A percentile compares a stretch with the other conserved stretches of the same genome.
Evolutionary conservation across 2,888 invertebrate genomes (phyloP).

Genomic region (Pseudoips prasinana): DNA sequence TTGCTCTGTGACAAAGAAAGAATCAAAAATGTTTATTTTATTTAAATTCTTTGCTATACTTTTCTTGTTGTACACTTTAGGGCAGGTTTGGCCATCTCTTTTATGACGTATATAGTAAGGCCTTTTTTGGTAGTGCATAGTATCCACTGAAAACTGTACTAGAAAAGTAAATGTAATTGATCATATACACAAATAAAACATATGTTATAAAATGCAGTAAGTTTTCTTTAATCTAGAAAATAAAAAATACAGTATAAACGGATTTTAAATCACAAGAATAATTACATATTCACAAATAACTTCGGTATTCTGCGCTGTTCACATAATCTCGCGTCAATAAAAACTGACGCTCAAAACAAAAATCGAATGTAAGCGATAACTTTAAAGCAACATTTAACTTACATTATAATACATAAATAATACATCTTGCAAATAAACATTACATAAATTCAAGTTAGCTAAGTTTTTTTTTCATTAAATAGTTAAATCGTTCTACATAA

Average conservation of each 20-base stretch:
- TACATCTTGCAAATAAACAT: constrained; percentile 78
- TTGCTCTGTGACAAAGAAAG: no score
- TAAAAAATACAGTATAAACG: constrained; percentile 81
- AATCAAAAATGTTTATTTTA: no score
- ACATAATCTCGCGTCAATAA: constrained; percentile 66
- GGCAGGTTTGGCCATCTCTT: no score
- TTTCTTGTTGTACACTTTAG: no score
- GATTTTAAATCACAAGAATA: constrained; percentile 81
- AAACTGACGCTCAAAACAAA: constrained; percentile 74
- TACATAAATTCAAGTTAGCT: constrained; percentile 81
- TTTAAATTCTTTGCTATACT: no score
- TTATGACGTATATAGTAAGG: no score
- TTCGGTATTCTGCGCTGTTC: constrained; percentile 62
- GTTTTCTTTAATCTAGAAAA: constrained; percentile 82
- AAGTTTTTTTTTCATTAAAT: constrained; percentile 71
- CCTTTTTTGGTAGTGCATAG: no score
- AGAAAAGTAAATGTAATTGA: no score
- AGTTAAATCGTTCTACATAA: constrained; percentile 75
- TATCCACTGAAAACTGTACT: no score
- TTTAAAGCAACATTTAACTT: constrained; percentile 80
- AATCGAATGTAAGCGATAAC: constrained; percentile 71
- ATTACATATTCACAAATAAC: constrained; percentile 82
- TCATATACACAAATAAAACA: constrained; percentile 43
- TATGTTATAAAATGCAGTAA: constrained; percentile 61
- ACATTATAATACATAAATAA: constrained; percentile 81